A percentile compares a stretch with the other conserved stretches of the same genome.
These are phyloP conservation scores for Villa cingulata DNA, from an alignment of 2,888 invertebrate species.

Conservation along the genomic window DNA sequence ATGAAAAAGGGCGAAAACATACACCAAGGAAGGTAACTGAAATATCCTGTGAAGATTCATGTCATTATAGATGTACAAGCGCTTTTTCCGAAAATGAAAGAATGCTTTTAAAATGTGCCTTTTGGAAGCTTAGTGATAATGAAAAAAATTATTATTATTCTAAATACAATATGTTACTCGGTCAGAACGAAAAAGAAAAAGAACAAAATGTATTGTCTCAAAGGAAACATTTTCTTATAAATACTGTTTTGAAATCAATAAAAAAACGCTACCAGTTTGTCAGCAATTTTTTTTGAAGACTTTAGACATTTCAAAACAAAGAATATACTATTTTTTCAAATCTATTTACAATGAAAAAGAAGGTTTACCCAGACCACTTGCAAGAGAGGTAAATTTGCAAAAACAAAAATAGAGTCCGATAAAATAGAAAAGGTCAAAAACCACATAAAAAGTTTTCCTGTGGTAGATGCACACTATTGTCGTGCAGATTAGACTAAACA, in stretches of 20 bases:
- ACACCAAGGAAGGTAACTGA: no score
- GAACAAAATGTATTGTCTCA: background rate
- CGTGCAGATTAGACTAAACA: slow-evolving; percentile 5
- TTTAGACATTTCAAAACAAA: slow-evolving; percentile 4
- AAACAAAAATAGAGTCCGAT: background rate
- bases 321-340: slow-evolving; percentile 8
- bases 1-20: no score
- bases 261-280: slow-evolving; percentile 1
- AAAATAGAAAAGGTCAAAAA: slow-evolving; percentile 3
- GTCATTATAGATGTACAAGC: slow-evolving; percentile 1
- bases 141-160: slow-evolving; percentile 4
- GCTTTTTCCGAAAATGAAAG: slow-evolving; percentile 1
- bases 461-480: slow-evolving; percentile 8
- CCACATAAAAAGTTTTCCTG: no score
- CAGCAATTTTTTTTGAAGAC: slow-evolving; percentile 8
- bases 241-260: slow-evolving; percentile 7
- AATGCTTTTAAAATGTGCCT: background rate
- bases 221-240: background rate
- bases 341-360: no score
- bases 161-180: slow-evolving; percentile 1
- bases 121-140: background rate
- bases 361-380: background rate
- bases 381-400: slow-evolving; percentile 4
- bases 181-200: background rate
- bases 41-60: background rate